A percentile compares a stretch with the other conserved stretches of the same genome.
These are phyloP conservation scores for Ceratina calcarata DNA, from an alignment of 1,140 invertebrate genomes.

Conservation along the genomic window DNA sequence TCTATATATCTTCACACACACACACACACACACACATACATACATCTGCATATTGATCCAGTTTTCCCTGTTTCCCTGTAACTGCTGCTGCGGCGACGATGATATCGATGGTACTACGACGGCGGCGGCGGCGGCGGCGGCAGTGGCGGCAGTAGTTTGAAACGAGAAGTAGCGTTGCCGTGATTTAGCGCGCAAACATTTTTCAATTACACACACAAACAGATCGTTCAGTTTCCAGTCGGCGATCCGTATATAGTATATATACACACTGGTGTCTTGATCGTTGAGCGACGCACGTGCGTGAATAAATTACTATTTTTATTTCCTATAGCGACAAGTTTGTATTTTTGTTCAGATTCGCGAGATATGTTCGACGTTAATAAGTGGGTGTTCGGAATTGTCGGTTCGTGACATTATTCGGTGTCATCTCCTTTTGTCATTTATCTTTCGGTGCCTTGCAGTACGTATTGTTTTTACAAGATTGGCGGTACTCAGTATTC, in stretches of 20 bases:
- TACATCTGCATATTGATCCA: background rate
- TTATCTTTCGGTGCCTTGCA: background rate
- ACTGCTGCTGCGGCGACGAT: too few relatives aligned
- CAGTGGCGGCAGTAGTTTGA: background rate
- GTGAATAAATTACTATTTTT: background rate
- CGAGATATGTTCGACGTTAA: too few relatives aligned
- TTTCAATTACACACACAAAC: background rate
- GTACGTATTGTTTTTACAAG: background rate
- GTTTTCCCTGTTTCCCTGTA: too few relatives aligned
- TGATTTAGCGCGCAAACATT: slow-evolving; percentile 27
- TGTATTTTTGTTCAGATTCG: too few relatives aligned
- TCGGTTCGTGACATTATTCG: too few relatives aligned
- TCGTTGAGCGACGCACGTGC: background rate
- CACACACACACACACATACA: too few relatives aligned
- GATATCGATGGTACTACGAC: too few relatives aligned
- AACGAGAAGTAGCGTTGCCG: background rate
- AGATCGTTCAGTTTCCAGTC: background rate
- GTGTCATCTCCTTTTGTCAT: too few relatives aligned
- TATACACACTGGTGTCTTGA: slow-evolving; percentile 17
- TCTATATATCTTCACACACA: background rate
- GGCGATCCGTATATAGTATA: slow-evolving; percentile 7
- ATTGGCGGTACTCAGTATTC: too few relatives aligned
- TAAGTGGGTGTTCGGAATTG: too few relatives aligned
- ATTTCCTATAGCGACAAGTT: too few relatives aligned
- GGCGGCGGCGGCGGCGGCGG: too few relatives aligned